These are phyloP conservation scores for Nothura maculosa DNA, from an alignment of 2,797 vertebrate species.

Conservation along the genomic window DNA sequence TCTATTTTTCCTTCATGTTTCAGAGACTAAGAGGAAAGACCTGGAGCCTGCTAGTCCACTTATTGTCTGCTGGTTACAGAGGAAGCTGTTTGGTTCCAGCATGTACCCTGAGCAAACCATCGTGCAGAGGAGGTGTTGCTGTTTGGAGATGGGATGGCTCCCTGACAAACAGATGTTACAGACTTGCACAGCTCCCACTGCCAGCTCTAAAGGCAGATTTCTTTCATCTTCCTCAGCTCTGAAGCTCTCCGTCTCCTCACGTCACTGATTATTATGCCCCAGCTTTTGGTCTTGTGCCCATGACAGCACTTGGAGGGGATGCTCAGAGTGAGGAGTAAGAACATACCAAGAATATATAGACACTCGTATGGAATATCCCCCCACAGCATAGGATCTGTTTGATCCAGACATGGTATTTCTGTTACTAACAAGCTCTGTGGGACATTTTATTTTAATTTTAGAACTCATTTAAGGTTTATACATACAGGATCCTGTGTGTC, in stretches of 20 bases:
- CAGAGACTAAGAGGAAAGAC: slow-evolving; percentile 47
- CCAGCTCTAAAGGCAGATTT: neutral
- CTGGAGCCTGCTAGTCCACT: slow-evolving; percentile 64
- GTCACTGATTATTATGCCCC: neutral
- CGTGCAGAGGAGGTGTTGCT: slow-evolving; percentile 30
- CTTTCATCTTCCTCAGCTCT: neutral
- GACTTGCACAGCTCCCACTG: slow-evolving; percentile 4
- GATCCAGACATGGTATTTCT: accelerated
- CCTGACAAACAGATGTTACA: slow-evolving; percentile 66
- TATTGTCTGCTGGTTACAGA: neutral
- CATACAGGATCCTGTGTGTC: neutral
- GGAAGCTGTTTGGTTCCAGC: slow-evolving; percentile 27
- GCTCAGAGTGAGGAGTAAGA: neutral
- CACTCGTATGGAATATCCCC: neutral
- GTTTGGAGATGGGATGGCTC: slow-evolving; percentile 31
- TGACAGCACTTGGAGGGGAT: neutral
- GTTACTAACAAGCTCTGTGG: neutral
- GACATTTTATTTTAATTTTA: neutral
- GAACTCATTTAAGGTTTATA: neutral
- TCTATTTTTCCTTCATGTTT: slow-evolving; percentile 69
- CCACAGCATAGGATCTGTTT: neutral
- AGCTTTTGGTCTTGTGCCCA: neutral
- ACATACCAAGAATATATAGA: neutral
- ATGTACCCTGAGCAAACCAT: neutral
- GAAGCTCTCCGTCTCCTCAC: neutral